Evolutionary conservation across 2,113 vertebrate species (phyloP).

Genomic region (Recurvirostra avosetta): DNA sequence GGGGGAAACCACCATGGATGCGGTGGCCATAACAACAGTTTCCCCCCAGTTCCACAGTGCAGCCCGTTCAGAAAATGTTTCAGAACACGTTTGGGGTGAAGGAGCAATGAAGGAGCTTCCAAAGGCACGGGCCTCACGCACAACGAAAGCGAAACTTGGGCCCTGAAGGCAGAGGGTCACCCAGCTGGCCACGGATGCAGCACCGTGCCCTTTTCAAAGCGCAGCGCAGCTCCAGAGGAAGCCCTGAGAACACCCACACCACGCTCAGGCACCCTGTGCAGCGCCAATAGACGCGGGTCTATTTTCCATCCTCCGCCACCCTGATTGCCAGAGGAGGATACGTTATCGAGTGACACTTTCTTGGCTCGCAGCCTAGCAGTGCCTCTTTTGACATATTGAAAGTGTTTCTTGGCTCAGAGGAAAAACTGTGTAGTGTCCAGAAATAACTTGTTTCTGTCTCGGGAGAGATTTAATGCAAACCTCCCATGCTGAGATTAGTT

Average conservation of each 20-base stretch:
- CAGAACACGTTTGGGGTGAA: fast-evolving
- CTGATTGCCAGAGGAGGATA: background rate
- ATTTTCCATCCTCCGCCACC: background rate
- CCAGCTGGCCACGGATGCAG: too few species aligned
- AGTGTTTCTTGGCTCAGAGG: background rate
- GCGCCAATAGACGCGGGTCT: background rate
- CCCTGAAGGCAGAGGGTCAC: background rate
- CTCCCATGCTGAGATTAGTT: fast-evolving
- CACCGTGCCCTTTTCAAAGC: fast-evolving
- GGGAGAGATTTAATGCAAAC: background rate
- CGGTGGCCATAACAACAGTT: fast-evolving
- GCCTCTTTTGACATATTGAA: background rate
- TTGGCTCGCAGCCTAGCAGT: background rate
- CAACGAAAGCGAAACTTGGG: fast-evolving
- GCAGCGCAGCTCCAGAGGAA: background rate
- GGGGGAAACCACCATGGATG: background rate
- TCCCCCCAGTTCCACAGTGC: background rate
- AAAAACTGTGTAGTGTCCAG: background rate
- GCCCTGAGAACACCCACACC: background rate
- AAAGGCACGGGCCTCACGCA: fast-evolving
- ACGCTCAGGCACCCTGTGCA: fast-evolving
- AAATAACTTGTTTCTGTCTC: background rate
- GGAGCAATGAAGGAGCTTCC: background rate
- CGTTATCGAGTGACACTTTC: background rate
- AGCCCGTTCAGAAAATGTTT: background rate